Base-by-base conservation (phyloP, 2,113 vertebrate genomes). In the Pterocles gutturalis region DNA sequence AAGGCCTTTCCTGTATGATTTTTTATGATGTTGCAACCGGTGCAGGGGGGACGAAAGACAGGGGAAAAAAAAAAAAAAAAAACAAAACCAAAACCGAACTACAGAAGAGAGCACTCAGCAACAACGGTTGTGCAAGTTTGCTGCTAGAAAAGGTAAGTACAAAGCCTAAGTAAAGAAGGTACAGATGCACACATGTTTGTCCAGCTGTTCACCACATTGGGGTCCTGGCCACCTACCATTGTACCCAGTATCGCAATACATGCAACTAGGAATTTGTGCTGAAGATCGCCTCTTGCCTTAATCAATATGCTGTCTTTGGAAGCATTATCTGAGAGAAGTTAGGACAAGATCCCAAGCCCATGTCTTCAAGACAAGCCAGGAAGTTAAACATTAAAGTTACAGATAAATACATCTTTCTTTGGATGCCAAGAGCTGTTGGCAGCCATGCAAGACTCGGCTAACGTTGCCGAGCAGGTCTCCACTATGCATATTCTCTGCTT, bases 341-440 rank as follows among this genome's bases (percentile, higher is more conserved):
- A 79, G 65, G 73, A 87, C 0, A 9, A 85, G n/a, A 87, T 87
- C 70, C 70, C 41, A 89, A 87, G 75, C 55, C 54, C 28, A 62
- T 2, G 13, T 72, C 83, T 92, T 87, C 61, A 84, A 62, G 58
- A 91, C 49, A 95, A 95, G 73, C 65, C 83, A 90, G 54, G 25
- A 89, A 78, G 53, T 25, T 38, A 21, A 89, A 45, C 55, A 72
- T 49, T 83, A 80, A 65, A 76, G 58, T 62, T 69, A 78, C 21
- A 81, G 61, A 82, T 21, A 92, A 90, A 94, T 46, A 62, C 10
- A 34, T 53, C 60, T 87, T 64, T 12, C 53, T 82, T 49, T 36
- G 54, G 69, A 53, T 83, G 86, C 69, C 94, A 95, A 24, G 2
- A 91, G 86, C 70, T 10, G 28, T 31, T 96, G 83, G 72, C 92